Evolutionary conservation across 2,888 invertebrate genomes (phyloP).

Genomic region (Aproaerema taeniolella): DNA sequence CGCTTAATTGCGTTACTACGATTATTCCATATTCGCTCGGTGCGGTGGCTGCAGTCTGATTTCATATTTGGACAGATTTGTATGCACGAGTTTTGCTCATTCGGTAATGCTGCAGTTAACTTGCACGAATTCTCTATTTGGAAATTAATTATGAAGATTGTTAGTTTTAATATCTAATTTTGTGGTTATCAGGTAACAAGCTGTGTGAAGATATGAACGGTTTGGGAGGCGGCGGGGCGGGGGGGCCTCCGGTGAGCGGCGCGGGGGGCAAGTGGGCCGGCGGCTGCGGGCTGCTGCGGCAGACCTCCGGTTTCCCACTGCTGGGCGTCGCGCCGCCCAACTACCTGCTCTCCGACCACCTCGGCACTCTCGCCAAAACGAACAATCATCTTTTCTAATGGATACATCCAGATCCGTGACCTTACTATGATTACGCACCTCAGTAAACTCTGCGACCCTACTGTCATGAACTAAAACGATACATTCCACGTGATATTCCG

Average conservation of each 20-base stretch:
- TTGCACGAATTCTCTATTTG: no score
- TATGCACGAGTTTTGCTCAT: slow-evolving; percentile 42
- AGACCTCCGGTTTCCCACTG: slow-evolving; percentile 78
- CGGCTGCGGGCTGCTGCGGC: slow-evolving; percentile 80
- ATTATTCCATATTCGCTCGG: slow-evolving; percentile 68
- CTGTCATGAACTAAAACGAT: slow-evolving; percentile 1
- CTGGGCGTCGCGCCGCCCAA: slow-evolving; percentile 78
- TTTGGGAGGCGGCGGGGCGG: slow-evolving; percentile 49
- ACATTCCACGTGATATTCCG: slow-evolving; percentile 25
- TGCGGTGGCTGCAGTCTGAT: slow-evolving; percentile 67
- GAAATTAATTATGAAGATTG: slow-evolving; percentile 4
- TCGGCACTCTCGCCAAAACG: slow-evolving; percentile 77
- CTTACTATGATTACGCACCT: slow-evolving; percentile 29
- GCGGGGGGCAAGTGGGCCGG: slow-evolving; percentile 76
- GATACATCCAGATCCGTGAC: slow-evolving; percentile 37
- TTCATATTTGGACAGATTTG: slow-evolving; percentile 63
- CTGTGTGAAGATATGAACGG: slow-evolving; percentile 64
- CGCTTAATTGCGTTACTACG: slow-evolving; percentile 72
- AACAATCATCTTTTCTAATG: slow-evolving; percentile 82
- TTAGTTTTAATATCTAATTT: background rate
- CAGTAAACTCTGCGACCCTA: background rate
- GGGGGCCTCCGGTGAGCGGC: slow-evolving; percentile 51
- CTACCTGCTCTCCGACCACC: slow-evolving; percentile 79
- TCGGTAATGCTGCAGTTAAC: slow-evolving; percentile 17
- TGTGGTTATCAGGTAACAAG: slow-evolving; percentile 54